A percentile compares a stretch with the other conserved stretches of the same genome.
phyloP scores from a whole-genome alignment of 2,888 invertebrate species.

The Darwinula stevensoni region DNA sequence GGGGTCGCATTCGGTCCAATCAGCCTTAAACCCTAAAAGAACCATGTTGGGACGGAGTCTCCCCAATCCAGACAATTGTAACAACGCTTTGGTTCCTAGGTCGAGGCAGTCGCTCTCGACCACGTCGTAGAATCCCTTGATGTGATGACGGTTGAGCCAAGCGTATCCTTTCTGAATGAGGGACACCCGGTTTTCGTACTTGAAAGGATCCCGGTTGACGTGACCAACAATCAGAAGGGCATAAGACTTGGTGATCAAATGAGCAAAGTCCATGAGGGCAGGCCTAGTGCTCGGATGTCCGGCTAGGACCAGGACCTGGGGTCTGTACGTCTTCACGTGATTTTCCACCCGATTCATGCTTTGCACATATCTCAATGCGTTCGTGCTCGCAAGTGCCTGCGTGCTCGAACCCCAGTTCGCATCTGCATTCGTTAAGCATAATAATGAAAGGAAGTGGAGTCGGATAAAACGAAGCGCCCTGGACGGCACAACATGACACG shows the following conservation, averaged over 20 bases:
- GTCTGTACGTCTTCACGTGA: constrained; percentile 92
- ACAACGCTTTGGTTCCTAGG: constrained; percentile 48
- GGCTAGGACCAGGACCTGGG: constrained; percentile 58
- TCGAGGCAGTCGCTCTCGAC: constrained; percentile 32
- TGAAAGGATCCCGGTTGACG: constrained; percentile 32
- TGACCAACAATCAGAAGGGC: constrained; percentile 72
- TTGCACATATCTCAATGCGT: constrained; percentile 55
- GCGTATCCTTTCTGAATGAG: constrained; percentile 24
- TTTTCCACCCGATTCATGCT: constrained; percentile 66
- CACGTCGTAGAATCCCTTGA: constrained; percentile 70
- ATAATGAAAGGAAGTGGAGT: too few species aligned
- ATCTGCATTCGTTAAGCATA: too few species aligned
- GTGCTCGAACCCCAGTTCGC: constrained; percentile 95
- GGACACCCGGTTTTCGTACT: constrained; percentile 6
- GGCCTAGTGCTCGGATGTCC: constrained; percentile 59
- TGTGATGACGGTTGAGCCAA: constrained; percentile 48
- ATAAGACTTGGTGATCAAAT: constrained; percentile 65
- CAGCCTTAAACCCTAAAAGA: constrained; percentile 71
- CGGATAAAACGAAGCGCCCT: too few species aligned
- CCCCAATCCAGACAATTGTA: constrained; percentile 73
- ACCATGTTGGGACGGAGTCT: constrained; percentile 81
- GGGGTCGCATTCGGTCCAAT: constrained; percentile 55
- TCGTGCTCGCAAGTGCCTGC: constrained; percentile 83
- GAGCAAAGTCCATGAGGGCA: constrained; percentile 63
- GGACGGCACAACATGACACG: constrained; percentile 9